Evolutionary conservation across 2,797 vertebrate genomes (phyloP), one percentile per base, ranked within the genome.

Genomic region (Borostomias antarcticus): DNA sequence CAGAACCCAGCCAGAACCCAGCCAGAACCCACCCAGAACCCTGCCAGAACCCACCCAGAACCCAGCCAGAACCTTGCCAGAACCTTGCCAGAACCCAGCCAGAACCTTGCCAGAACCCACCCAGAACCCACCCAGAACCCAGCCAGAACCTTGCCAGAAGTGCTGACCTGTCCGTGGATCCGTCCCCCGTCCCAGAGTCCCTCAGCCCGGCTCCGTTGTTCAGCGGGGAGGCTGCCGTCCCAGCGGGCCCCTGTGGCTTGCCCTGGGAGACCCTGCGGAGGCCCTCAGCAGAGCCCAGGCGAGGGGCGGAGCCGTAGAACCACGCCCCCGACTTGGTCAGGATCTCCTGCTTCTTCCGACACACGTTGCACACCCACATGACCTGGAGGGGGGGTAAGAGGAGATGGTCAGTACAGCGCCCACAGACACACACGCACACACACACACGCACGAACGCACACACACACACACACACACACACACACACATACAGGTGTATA

Each of bases 301-400:
- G 15, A 3, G 40, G 48, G 29, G 21, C 21, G 29, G 28, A 48
- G 69, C 89, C 93, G 79, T 94, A 95, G 85, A 95, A 95, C 94
- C 94, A 95, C 32, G 91, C 94, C 78, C 95, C 95, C 0, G 95
- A 97, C 70, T 92, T 95, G 45, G 95, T 97, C 85, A 97, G 95
- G 86, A 98, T 96, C 91, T 98, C 96, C 90, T 97, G 96, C 88
- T 98, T 94, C 90, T 94, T 96, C 93, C 96, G 94, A 94, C 96
- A 98, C 89, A 96, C 87, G 84, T 98, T 98, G 91, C 96, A 98
- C 47, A 98, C 96, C 96, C 96, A 97, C 95, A 97, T 97, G 68
- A 96, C 94, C 96, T 97, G 15, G 30, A 47, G 67, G 50, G 15
- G 58, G 35, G 47, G 19, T 17, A 21, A 48, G 17, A 25, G 8